These are phyloP conservation scores for Lissonota sp. DNA, from an alignment of 2,888 invertebrate genomes.

Conservation along the genomic window DNA sequence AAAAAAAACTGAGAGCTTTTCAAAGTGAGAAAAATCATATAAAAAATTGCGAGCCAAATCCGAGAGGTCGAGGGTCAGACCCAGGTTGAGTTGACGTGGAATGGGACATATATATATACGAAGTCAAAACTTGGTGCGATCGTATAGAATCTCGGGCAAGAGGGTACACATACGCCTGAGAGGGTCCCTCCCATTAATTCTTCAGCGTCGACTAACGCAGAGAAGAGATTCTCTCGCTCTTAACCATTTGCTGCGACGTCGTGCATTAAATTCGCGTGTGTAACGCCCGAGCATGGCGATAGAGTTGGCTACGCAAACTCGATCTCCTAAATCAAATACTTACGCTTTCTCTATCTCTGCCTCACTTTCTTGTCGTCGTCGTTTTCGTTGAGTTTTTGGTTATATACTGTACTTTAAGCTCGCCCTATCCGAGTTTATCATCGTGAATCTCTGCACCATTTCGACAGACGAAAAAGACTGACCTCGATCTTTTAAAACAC, in stretches of 20 bases:
- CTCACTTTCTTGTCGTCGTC: slow-evolving; percentile 6
- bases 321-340: slow-evolving; percentile 67
- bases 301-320: slow-evolving; percentile 61
- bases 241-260: slow-evolving; percentile 10
- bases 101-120: background rate
- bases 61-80: too few relatives aligned
- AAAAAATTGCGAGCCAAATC: too few relatives aligned
- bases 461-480: background rate
- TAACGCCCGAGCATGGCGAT: slow-evolving; percentile 13
- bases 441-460: background rate
- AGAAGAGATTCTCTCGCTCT: slow-evolving; percentile 1
- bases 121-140: background rate
- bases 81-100: too few relatives aligned
- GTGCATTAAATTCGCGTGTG: slow-evolving; percentile 23
- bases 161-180: slow-evolving; percentile 40
- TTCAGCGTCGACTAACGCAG: slow-evolving; percentile 30
- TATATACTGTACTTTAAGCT: background rate
- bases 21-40: too few relatives aligned
- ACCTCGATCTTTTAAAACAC: background rate
- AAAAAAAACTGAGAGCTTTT: too few relatives aligned
- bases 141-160: slow-evolving; percentile 21
- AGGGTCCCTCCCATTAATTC: slow-evolving; percentile 50
- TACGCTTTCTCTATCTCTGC: slow-evolving; percentile 36
- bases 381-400: background rate
- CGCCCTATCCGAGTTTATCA: slow-evolving; percentile 17